phyloP scores from a whole-genome alignment of 2,888 invertebrate genomes.

The Hemistola chrysoprasaria region DNA sequence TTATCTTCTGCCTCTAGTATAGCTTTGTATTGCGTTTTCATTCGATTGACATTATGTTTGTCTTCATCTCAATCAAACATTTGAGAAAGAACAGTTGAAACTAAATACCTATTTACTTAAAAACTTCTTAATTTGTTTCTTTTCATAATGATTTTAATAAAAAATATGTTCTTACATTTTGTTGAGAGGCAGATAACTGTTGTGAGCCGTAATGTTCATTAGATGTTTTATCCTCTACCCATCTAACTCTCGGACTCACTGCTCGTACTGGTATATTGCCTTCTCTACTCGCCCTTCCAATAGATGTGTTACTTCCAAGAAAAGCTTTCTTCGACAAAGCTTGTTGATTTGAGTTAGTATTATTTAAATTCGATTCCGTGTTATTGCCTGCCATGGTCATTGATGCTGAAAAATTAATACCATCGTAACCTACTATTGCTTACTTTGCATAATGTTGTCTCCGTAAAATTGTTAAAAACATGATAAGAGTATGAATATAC shows the following conservation, averaged over 20 bases:
- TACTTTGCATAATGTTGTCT: no score
- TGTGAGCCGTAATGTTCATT: constrained; percentile 67
- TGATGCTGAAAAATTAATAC: constrained; percentile 81
- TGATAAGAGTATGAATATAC: constrained; percentile 50
- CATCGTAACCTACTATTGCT: not conserved
- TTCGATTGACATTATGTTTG: no score
- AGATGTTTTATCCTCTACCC: constrained; percentile 71
- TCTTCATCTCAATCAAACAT: no score
- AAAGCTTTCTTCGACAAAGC: constrained; percentile 75
- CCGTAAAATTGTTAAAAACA: no score
- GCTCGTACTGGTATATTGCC: constrained; percentile 76
- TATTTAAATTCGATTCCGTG: constrained; percentile 77
- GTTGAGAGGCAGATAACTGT: constrained; percentile 68
- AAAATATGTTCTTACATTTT: constrained; percentile 67
- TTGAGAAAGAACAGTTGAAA: no score
- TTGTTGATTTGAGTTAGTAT: constrained; percentile 62
- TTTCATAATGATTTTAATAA: no score
- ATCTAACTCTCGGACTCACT: constrained; percentile 76
- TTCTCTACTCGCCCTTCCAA: constrained; percentile 71
- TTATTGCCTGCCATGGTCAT: constrained; percentile 86
- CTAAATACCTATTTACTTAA: no score
- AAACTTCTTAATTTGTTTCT: no score
- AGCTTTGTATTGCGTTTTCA: no score
- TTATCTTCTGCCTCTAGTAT: no score
- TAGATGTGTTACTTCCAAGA: constrained; percentile 76